Evolutionary conservation across 37 sponge, comb jelly and placozoan genomes (phyloP).

Genomic region (Mnemiopsis leidyi): DNA sequence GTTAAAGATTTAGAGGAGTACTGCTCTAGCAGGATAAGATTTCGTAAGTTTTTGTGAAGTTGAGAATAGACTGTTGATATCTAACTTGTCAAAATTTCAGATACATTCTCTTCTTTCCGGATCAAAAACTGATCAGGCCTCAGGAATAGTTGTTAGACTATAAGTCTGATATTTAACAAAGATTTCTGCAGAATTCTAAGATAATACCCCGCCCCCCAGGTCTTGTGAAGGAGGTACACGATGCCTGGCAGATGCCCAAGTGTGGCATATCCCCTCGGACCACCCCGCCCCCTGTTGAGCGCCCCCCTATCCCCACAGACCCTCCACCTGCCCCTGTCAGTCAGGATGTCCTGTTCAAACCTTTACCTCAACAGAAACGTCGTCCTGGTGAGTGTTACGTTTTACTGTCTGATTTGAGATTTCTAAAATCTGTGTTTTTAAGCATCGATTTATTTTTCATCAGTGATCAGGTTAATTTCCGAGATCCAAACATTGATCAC

Average conservation of each 20-base stretch:
- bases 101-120: neutral
- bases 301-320: neutral
- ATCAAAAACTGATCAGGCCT: neutral
- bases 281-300: neutral
- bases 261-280: neutral
- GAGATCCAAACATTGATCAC: too few species aligned
- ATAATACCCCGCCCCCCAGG: neutral
- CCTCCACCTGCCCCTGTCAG: neutral
- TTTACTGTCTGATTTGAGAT: too few species aligned
- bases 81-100: neutral
- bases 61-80: too few species aligned
- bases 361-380: neutral
- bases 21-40: neutral
- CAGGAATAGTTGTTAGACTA: too few species aligned
- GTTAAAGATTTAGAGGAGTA: neutral
- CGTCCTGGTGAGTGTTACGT: neutral
- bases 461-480: too few species aligned
- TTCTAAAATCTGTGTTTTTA: too few species aligned
- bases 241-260: conserved; percentile 34
- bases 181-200: too few species aligned
- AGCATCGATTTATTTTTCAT: too few species aligned
- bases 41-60: neutral
- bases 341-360: neutral
- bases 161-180: too few species aligned
- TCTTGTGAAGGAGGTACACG: neutral